Evolutionary conservation across 1,140 invertebrate species (phyloP).

Genomic region (Conopomorpha cramerella): DNA sequence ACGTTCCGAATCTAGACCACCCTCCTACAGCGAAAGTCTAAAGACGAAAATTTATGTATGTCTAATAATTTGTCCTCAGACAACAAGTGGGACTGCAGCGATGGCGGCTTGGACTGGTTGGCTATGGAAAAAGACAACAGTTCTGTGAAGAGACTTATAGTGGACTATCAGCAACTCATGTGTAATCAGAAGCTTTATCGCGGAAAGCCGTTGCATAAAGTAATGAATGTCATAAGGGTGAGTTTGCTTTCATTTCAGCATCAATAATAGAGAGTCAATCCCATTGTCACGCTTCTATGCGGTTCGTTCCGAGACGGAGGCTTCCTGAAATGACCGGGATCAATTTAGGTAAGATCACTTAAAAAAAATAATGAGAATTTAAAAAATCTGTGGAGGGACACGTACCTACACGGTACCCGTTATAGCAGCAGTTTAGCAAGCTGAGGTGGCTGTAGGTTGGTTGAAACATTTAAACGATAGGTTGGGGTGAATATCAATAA

Average conservation of each 20-base stretch:
- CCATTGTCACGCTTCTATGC: too few relatives aligned
- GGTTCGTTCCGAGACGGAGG: too few relatives aligned
- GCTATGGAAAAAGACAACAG: constrained; percentile 41
- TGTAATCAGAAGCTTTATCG: constrained; percentile 48
- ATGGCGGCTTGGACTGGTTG: constrained; percentile 49
- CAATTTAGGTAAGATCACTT: too few relatives aligned
- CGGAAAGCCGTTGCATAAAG: constrained; percentile 48
- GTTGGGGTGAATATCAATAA: too few relatives aligned
- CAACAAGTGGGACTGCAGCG: constrained; percentile 55
- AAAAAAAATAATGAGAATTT: too few relatives aligned
- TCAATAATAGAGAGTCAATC: too few relatives aligned
- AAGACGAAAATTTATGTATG: background rate
- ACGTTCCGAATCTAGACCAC: background rate
- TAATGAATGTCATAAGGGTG: constrained; percentile 53
- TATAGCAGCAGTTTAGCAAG: too few relatives aligned
- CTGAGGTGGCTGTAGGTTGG: too few relatives aligned
- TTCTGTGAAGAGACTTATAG: constrained; percentile 22
- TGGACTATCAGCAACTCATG: constrained; percentile 39
- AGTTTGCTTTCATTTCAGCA: constrained; percentile 7
- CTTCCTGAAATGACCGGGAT: too few relatives aligned
- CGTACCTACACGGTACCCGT: too few relatives aligned
- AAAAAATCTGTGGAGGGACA: too few relatives aligned
- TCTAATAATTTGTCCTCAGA: constrained; percentile 17
- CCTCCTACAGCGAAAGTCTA: background rate
- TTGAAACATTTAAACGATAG: too few relatives aligned